Base-by-base conservation (phyloP, 2,113 vertebrate genomes). In the Puntigrus tetrazona region DNA sequence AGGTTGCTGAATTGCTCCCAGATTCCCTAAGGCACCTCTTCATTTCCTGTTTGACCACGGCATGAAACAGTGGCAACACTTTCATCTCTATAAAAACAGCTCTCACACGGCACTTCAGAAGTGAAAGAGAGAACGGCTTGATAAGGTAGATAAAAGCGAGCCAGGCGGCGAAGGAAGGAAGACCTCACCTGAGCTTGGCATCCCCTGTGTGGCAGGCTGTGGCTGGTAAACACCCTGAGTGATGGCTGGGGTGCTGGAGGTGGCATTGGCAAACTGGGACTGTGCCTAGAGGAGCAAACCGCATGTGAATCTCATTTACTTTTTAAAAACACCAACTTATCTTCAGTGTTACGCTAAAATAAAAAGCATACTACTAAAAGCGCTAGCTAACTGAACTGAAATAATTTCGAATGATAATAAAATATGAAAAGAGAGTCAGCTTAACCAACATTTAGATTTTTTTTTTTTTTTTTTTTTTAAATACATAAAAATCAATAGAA, bases 191-290 rank as follows among this genome's bases (percentile, higher is more conserved):
- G 93, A 91, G 82, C 73, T 86, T 22, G 92, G 86, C 83, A 91
- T 91, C 57, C 27, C 89, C 75, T 84, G 90, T 16, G 81, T 70
- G 43, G 79, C 86, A 25, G 50, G 82, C 83, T 47, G 80, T 5
- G 90, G 79, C 88, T 93, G 92, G 86, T 90, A 88, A 81, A 87
- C 57, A 47, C 89, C 94, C 81, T 94, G 93, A 0, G 93, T 81
- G 86, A 95, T 91, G 85, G 93, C 94, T 8, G 93, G 93, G 88
- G 92, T 89, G 9, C 89, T 45, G 74, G 89, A 47, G 59, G 91
- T 85, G 8, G 88, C 88, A 87, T 93, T 92, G 70, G 85, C 90
- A 84, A 92, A 92, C 82, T 94, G 93, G 84, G 92, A 91, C 91
- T 95, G 94, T 73, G 93, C 94, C 95, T 95, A 36, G 25, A 86